A percentile compares a stretch with the other conserved stretches of the same genome.
Conservation (phyloP, 1,140 invertebrate species). For the Mylabris phalerata region DNA sequence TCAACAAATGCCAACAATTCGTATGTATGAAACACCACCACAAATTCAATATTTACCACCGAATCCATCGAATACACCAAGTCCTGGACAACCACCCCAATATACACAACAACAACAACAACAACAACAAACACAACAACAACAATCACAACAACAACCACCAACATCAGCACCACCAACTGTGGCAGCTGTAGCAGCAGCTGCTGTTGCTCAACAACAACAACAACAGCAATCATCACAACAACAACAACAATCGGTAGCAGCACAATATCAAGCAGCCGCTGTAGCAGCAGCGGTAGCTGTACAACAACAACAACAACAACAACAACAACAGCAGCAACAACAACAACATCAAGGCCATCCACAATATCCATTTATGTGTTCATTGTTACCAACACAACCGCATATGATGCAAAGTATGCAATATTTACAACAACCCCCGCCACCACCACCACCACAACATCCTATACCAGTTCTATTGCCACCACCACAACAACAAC, state of each 20-base stretch:
- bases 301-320: conserved; percentile 47
- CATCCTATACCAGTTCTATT: conserved; percentile 48
- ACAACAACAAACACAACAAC: conserved; percentile 35
- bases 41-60: conserved; percentile 58
- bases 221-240: no score
- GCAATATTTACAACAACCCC: conserved; percentile 48
- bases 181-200: no score
- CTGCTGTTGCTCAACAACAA: no score
- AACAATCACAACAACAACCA: conserved; percentile 37
- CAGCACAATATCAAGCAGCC: conserved; percentile 50
- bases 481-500: conserved; percentile 41
- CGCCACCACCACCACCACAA: conserved; percentile 43
- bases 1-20: conserved; percentile 52
- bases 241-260: conserved; percentile 52
- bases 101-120: conserved; percentile 53
- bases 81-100: conserved; percentile 53
- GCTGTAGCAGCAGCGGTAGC: conserved; percentile 22
- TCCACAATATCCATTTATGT: conserved; percentile 53
- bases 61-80: conserved; percentile 55
- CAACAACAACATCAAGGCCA: conserved; percentile 48
- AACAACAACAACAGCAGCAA: conserved; percentile 43
- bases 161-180: conserved; percentile 26
- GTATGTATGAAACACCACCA: conserved; percentile 54
- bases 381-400: conserved; percentile 50
- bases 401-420: conserved; percentile 48